Conservation (phyloP, 2,797 vertebrate species). For the Phoeniculus purpureus region DNA sequence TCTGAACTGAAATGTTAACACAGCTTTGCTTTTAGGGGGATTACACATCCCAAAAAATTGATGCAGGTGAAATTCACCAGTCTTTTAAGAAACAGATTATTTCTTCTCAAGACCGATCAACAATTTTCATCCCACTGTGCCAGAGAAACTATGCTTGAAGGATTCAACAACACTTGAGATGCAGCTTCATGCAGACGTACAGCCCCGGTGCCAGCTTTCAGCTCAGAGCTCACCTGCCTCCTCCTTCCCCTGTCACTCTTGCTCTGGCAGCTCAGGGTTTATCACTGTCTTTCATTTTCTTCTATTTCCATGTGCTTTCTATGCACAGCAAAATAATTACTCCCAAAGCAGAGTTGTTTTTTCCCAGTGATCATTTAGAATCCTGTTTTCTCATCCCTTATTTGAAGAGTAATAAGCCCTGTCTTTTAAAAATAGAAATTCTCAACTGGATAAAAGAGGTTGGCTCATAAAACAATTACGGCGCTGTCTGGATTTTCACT, state of each 20-base stretch:
- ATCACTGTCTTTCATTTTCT: background rate
- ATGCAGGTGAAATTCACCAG: background rate
- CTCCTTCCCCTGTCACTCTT: rapidly evolving
- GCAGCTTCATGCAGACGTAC: background rate
- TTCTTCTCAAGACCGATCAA: background rate
- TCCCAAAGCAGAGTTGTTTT: background rate
- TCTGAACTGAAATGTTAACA: background rate
- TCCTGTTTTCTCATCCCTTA: background rate
- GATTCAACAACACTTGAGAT: background rate
- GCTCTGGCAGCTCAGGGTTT: background rate
- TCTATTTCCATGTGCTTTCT: background rate
- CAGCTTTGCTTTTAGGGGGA: background rate
- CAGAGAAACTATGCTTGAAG: background rate
- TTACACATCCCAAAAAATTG: background rate
- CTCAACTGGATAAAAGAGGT: background rate
- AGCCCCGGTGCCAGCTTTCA: background rate
- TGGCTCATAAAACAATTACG: background rate
- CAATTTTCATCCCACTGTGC: background rate
- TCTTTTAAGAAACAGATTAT: background rate
- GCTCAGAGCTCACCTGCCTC: background rate
- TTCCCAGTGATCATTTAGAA: background rate
- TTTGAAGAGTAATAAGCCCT: background rate
- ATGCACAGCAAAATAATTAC: background rate
- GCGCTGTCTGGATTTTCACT: background rate
- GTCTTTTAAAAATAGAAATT: background rate